phyloP scores from a whole-genome alignment of 2,113 vertebrate species.

The Charadrius vociferus region DNA sequence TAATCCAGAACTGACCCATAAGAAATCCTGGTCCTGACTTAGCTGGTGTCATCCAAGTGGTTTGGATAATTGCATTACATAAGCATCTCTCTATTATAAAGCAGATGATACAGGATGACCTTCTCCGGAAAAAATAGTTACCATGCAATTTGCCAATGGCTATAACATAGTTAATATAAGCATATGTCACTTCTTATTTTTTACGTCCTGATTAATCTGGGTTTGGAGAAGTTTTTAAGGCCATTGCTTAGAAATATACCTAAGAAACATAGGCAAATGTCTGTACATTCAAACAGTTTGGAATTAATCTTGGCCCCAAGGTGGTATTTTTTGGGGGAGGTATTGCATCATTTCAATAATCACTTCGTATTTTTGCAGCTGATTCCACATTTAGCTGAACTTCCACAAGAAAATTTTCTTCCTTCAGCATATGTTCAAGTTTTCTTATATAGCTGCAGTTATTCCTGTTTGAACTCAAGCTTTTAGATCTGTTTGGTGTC shows the following conservation, averaged over 20 bases:
- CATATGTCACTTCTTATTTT: background rate
- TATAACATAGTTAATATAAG: background rate
- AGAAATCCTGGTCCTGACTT: slow-evolving; percentile 5
- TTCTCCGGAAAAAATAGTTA: slow-evolving; percentile 30
- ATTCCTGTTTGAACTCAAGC: background rate
- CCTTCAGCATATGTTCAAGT: background rate
- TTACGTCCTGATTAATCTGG: background rate
- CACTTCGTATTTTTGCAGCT: background rate
- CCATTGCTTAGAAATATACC: background rate
- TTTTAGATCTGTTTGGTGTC: background rate
- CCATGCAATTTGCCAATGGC: background rate
- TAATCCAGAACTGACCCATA: background rate
- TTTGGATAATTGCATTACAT: slow-evolving; percentile 20
- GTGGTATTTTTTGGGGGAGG: accelerated
- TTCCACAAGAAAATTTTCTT: background rate
- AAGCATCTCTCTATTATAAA: slow-evolving; percentile 3
- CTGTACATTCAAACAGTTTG: background rate
- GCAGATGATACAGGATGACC: background rate
- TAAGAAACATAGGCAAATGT: background rate
- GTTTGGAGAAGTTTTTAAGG: background rate
- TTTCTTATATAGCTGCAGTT: background rate
- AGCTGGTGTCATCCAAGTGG: background rate
- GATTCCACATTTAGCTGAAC: background rate
- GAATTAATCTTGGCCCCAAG: background rate
- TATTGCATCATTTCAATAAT: background rate